Base-by-base conservation (phyloP, 2,888 invertebrate genomes). In the Amblyteles armatorius region DNA sequence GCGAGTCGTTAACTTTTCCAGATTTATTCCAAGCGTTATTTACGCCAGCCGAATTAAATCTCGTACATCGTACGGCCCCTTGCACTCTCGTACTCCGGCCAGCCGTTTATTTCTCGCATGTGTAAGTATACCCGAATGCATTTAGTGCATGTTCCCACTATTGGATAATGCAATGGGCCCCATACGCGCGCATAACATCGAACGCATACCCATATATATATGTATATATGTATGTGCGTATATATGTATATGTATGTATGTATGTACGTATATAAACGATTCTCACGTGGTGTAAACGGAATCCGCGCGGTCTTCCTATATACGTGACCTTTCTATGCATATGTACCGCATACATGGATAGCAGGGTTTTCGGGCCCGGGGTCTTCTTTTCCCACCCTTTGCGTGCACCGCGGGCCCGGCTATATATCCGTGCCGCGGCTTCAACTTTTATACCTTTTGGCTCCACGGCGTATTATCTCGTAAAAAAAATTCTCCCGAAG, bases 381-480 rank as follows among this genome's bases (percentile, higher is more conserved):
- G 72, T 85, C 85, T 85, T 85, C 85, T 85, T 85, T 85, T 85
- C 85, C 85, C 85, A 85, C 85, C 85, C 85, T 83, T 78, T 80
- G 73, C 85, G 76, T 57, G 79, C 82, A 77, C 84, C 63, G 76
- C 60, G 67, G 60, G 79, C 44, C 55, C 63, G 19, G 29, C 71
- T 72, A 67, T 73, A 65, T 82, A 79, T 69, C 79, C 79, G 73
- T 68, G 79, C 65, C 74, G 65, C 65, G 65, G 50, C 73, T 79
- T 63, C 33, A 13, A n/a, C 72, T 79, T 77, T 82, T 77, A 52
- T 85, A 80, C 79, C 77, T 85, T 85, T 82, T 79, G 79, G 67
- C 82, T 60, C 69, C 44, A 69, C 69, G 60, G 79, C 72, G 85
- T 85, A 85, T 85, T 85, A 85, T 85, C 85, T 82, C 82, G 79